Evolutionary conservation across 2,797 vertebrate genomes (phyloP), one percentile per base, ranked within the genome.

Genomic region (Hippocampus kuda): DNA sequence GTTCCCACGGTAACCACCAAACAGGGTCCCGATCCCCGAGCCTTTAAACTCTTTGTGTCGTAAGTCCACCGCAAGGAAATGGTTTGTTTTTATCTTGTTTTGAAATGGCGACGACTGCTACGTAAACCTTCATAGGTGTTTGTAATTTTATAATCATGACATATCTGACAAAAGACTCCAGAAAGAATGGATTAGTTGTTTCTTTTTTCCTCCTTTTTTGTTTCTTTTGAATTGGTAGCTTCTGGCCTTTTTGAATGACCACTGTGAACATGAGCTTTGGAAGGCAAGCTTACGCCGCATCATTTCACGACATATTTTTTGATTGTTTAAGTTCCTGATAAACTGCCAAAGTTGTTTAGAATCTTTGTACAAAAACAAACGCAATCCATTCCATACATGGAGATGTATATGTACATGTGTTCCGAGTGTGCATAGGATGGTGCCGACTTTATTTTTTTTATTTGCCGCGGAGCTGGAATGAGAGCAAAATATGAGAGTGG

Each of bases 121-220:
- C 88, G 88, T 93, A 91, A 90, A 94, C 91, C 91, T 94, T 92
- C 91, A 93, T 93, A 92, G 92, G 93, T 91, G 91, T 98, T 97
- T 98, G 94, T 98, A 96, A 96, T 98, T 98, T 98, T 99, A 93
- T 98, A 93, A 91, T 83, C 84, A 86, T 91, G 86, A 90, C 83
- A 90, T 86, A 88, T 38, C 34, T 86, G 90, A 91, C 85, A 86
- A 91, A 90, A 90, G 92, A 93, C 91, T 92, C 84, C 86, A 94
- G 93, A 94, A 92, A 93, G 92, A 89, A 88, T 91, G 92, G 89
- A 93, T 91, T 89, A 85, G 85, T 90, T 92, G 90, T 66, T 82
- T 59, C 46, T 71, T 78, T 92, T 90, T 88, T 79, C 34, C 91
- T 89, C 72, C 64, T 71, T 75, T 66, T 77, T 74, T 75, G 11